These are phyloP conservation scores for Trematomus loennbergii DNA, from an alignment of 2,113 vertebrate species.

Conservation along the genomic window DNA sequence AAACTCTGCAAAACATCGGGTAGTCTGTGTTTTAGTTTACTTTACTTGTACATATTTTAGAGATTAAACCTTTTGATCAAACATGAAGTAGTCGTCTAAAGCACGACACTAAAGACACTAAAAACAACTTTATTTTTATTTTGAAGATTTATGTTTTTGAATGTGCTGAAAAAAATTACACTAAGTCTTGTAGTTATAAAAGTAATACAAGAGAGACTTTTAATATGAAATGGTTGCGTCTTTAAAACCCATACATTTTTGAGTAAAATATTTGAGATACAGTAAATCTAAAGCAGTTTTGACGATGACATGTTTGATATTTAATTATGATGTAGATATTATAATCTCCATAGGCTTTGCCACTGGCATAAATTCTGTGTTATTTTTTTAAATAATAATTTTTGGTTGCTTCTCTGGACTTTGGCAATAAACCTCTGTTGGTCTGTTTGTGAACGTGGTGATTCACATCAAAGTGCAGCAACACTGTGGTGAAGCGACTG, in stretches of 20 bases:
- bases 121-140: not conserved
- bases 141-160: not conserved
- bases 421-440: not conserved
- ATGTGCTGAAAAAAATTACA: constrained; percentile 6
- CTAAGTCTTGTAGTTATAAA: not conserved
- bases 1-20: constrained; percentile 1
- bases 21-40: not conserved
- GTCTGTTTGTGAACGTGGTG: constrained; percentile 14
- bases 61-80: constrained; percentile 16
- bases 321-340: not conserved
- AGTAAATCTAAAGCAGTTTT: not conserved
- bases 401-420: constrained; percentile 10
- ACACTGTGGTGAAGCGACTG: constrained; percentile 1
- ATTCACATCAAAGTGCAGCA: constrained; percentile 49
- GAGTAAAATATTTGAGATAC: not conserved
- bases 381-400: too few species aligned
- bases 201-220: not conserved
- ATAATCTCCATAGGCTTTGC: constrained; percentile 3
- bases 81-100: not conserved
- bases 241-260: not conserved
- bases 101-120: not conserved
- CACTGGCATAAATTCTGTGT: constrained; percentile 1
- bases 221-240: not conserved
- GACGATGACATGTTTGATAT: constrained; percentile 7
- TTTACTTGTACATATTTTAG: constrained; percentile 1